phyloP scores from a whole-genome alignment of 2,113 vertebrate genomes.

The Macrotus californicus region DNA sequence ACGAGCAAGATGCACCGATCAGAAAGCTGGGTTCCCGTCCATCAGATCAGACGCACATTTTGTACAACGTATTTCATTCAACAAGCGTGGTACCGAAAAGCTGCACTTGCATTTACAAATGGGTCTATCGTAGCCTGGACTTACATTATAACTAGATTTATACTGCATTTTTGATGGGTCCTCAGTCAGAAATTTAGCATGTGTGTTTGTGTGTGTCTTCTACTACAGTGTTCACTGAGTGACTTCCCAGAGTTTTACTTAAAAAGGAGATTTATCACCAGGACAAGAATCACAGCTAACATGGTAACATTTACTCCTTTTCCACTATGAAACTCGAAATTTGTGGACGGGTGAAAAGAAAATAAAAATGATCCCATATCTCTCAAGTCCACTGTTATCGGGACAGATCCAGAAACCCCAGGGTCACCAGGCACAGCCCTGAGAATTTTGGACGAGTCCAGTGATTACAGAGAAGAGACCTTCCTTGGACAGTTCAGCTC shows the following conservation, averaged over 20 bases:
- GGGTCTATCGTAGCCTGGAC: background rate
- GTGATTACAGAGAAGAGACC: background rate
- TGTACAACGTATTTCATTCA: rapidly evolving
- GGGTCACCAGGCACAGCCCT: too few species aligned
- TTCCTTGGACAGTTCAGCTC: rapidly evolving
- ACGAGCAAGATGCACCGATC: rapidly evolving
- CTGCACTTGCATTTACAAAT: background rate
- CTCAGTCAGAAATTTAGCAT: background rate
- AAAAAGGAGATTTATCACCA: background rate
- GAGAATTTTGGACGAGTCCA: background rate
- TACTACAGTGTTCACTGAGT: background rate
- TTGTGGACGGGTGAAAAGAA: background rate
- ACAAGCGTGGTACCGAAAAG: rapidly evolving
- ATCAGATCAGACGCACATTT: rapidly evolving
- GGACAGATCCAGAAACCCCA: background rate
- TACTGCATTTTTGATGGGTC: background rate
- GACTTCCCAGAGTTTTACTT: background rate
- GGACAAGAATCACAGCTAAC: background rate
- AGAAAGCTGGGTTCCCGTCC: background rate
- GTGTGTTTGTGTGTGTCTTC: too few species aligned
- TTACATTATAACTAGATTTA: rapidly evolving
- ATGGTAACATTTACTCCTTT: background rate
- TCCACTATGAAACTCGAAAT: background rate
- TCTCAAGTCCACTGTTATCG: rapidly evolving
- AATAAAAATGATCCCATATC: background rate